Conservation (phyloP, 2,113 vertebrate species). For the Okapia johnstoni region DNA sequence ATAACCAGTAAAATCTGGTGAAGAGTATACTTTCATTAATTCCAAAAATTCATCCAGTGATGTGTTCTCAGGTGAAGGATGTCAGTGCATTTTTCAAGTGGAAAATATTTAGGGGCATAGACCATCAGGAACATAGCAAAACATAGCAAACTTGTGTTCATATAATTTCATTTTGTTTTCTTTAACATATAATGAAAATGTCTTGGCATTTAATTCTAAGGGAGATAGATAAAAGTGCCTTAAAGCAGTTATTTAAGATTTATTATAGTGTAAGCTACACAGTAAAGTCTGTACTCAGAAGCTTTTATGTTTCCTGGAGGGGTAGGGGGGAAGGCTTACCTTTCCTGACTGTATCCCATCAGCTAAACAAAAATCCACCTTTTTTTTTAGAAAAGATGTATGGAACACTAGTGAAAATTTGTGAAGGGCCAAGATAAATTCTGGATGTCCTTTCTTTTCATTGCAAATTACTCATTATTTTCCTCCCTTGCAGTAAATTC, state of each 20-base stretch:
- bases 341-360: neutral
- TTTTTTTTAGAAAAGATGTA: neutral
- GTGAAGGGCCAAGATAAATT: neutral
- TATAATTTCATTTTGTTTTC: neutral
- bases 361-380: neutral
- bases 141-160: neutral
- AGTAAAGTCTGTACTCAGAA: neutral
- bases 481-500: neutral
- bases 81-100: neutral
- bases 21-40: neutral
- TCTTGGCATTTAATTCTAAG: constrained; percentile 17
- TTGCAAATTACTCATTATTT: neutral
- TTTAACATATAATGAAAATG: neutral
- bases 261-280: neutral
- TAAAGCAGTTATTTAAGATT: constrained; percentile 13
- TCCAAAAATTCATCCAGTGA: neutral
- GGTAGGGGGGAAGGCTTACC: neutral
- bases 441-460: neutral
- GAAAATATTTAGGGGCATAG: neutral
- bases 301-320: neutral
- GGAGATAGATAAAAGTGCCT: neutral
- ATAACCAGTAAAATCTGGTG: neutral
- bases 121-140: neutral
- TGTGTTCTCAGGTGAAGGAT: neutral
- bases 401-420: neutral